Evolutionary conservation across 2,113 vertebrate genomes (phyloP).

Genomic region (Nothocercus julius): DNA sequence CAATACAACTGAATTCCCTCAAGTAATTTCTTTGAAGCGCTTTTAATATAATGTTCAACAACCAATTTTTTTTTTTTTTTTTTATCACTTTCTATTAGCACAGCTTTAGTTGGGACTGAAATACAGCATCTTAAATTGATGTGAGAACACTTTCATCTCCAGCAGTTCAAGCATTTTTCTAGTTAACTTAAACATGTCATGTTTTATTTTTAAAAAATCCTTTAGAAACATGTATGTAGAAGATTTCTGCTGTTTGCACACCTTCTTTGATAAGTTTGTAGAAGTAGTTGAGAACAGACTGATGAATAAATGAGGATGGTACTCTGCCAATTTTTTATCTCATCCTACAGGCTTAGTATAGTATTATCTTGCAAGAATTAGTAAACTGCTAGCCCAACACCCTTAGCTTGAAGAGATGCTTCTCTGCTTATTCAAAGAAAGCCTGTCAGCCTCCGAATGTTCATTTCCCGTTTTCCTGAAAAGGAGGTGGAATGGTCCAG

Average conservation of each 20-base stretch:
- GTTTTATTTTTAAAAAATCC: background rate
- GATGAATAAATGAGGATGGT: background rate
- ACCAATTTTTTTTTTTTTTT: background rate
- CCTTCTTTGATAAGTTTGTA: background rate
- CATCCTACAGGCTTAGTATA: background rate
- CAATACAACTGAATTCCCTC: background rate
- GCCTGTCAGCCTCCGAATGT: background rate
- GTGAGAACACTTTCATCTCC: background rate
- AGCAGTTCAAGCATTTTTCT: background rate
- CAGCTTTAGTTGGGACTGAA: background rate
- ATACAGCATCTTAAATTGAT: background rate
- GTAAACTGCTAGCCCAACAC: background rate
- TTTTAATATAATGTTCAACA: slow-evolving; percentile 8
- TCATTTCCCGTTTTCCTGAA: background rate
- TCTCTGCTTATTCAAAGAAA: background rate
- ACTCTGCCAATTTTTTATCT: background rate
- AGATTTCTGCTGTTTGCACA: background rate
- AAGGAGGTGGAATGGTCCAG: background rate
- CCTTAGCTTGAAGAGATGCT: background rate
- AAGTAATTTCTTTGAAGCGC: background rate
- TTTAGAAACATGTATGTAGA: background rate
- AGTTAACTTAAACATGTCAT: background rate
- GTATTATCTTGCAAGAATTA: background rate
- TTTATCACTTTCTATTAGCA: background rate
- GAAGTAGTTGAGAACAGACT: background rate